phyloP scores from a whole-genome alignment of 2,113 vertebrate species.

The Calyptomena viridis region DNA sequence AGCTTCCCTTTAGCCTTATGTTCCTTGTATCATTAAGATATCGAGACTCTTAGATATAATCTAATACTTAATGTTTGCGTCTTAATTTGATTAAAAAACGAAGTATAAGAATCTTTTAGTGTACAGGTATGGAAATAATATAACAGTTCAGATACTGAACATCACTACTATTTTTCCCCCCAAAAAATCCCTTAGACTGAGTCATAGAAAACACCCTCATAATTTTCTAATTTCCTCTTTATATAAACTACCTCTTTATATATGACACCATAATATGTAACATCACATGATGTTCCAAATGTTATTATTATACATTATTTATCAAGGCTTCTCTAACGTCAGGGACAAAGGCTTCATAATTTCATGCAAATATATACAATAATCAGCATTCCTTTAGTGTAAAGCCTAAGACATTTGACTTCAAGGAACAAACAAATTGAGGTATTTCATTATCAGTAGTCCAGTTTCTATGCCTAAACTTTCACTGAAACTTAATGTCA shows the following conservation, averaged over 20 bases:
- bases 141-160: not conserved
- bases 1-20: not conserved
- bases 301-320: not conserved
- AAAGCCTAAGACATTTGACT: not conserved
- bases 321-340: not conserved
- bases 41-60: not conserved
- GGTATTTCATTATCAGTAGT: not conserved
- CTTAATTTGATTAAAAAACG: not conserved
- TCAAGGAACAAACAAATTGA: not conserved
- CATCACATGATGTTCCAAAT: not conserved
- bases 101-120: not conserved
- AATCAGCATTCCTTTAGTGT: not conserved
- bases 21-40: not conserved
- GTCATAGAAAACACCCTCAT: not conserved
- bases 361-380: not conserved
- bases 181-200: rapidly evolving
- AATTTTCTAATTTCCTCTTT: not conserved
- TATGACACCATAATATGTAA: not conserved
- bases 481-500: not conserved
- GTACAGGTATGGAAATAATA: not conserved
- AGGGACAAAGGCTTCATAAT: not conserved
- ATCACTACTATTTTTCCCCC: not conserved
- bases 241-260: not conserved
- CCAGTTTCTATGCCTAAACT: not conserved
- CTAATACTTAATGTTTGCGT: not conserved